Evolutionary conservation across 2,113 vertebrate genomes (phyloP).

Genomic region (zebrafish (Danio rerio)): GRCz12tu NC_133180.1:22033501-22034000

Average conservation of each 20-base stretch:
- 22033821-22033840: background rate
- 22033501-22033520: constrained; percentile 26
- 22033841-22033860: background rate
- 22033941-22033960: too few relatives aligned
- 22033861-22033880: background rate
- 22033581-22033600: constrained; percentile 23
- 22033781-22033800: background rate
- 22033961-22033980: too few relatives aligned
- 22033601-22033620: background rate
- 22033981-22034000: too few relatives aligned
- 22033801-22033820: background rate
- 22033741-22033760: background rate
- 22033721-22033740: background rate
- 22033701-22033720: background rate
- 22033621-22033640: background rate
- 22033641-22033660: background rate
- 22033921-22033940: too few relatives aligned
- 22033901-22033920: too few relatives aligned
- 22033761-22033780: background rate
- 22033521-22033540: constrained; percentile 25
- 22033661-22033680: background rate
- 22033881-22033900: background rate
- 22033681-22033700: background rate
- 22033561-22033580: constrained; percentile 6
- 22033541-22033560: background rate